Evolutionary conservation across 2,888 invertebrate genomes (phyloP).

Genomic region (Hirtodrosophila confusa): DNA sequence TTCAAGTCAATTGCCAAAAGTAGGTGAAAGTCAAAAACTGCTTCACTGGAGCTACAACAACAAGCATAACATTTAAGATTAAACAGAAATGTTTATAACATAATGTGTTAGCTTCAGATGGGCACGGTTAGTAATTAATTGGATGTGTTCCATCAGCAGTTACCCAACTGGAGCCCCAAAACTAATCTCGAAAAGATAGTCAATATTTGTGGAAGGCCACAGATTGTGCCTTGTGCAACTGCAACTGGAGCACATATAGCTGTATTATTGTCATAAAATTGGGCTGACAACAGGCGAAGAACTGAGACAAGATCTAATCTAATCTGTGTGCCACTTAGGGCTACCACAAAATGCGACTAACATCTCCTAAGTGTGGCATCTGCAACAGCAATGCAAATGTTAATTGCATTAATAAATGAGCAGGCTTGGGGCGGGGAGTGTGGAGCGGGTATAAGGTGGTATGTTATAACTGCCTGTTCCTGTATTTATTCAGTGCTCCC

Average conservation of each 20-base stretch:
- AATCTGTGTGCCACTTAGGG: slow-evolving; percentile 67
- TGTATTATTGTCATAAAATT: slow-evolving; percentile 32
- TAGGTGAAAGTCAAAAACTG: slow-evolving; percentile 44
- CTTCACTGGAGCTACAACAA: slow-evolving; percentile 7
- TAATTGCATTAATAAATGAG: slow-evolving; percentile 77
- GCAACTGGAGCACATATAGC: slow-evolving; percentile 24
- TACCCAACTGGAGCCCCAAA: slow-evolving; percentile 22
- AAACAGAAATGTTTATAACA: slow-evolving; percentile 26
- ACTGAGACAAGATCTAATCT: slow-evolving; percentile 57
- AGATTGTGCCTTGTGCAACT: slow-evolving; percentile 54
- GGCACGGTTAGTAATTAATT: slow-evolving; percentile 56
- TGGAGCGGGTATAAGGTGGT: slow-evolving; percentile 2
- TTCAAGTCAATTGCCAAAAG: slow-evolving; percentile 63
- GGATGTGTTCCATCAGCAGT: slow-evolving; percentile 14
- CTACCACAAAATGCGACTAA: slow-evolving; percentile 46
- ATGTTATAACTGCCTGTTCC: slow-evolving; percentile 9
- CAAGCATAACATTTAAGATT: slow-evolving; percentile 27
- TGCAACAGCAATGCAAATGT: slow-evolving; percentile 60
- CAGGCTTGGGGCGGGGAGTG: background rate
- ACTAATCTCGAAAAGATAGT: slow-evolving; percentile 40
- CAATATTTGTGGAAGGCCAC: slow-evolving; percentile 47
- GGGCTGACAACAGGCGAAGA: slow-evolving; percentile 10
- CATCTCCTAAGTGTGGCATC: slow-evolving; percentile 21
- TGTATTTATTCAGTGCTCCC: slow-evolving; percentile 9
- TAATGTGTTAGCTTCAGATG: slow-evolving; percentile 56